A percentile compares a stretch with the other conserved stretches of the same genome.
These are phyloP conservation scores for Zaprionus ghesquierei DNA, from an alignment of 1,140 invertebrate genomes.

Conservation along the genomic window DNA sequence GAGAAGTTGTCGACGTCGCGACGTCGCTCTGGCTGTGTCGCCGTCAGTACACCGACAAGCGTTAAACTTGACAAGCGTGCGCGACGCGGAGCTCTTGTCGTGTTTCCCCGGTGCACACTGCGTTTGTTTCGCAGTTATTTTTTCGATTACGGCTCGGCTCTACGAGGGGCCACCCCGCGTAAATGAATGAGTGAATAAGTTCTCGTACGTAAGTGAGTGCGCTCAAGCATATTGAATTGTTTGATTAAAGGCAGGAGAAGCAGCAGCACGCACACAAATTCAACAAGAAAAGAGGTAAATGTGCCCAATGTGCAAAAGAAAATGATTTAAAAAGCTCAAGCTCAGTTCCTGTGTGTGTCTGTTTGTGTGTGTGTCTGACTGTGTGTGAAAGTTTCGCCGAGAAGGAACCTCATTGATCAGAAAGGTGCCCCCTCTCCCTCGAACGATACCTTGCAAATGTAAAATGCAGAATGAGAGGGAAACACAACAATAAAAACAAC, in stretches of 20 bases:
- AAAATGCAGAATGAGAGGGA: slow-evolving; percentile 36
- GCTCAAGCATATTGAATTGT: slow-evolving; percentile 1
- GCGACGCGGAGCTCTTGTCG: slow-evolving; percentile 37
- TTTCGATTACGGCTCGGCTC: background rate
- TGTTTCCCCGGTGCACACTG: background rate
- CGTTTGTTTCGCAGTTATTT: slow-evolving; percentile 4
- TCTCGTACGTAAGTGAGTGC: background rate
- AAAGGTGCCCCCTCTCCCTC: background rate
- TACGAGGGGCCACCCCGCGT: background rate
- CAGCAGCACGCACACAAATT: background rate
- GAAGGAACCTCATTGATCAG: background rate
- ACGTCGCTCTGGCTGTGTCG: slow-evolving; percentile 29
- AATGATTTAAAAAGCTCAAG: background rate
- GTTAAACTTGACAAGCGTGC: slow-evolving; percentile 68
- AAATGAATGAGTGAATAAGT: background rate
- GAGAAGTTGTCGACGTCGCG: slow-evolving; percentile 47
- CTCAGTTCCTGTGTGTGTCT: background rate
- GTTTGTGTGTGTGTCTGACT: too few relatives aligned
- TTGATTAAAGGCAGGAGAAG: background rate
- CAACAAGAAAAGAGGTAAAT: background rate
- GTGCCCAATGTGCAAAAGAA: background rate
- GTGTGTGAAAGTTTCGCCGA: slow-evolving; percentile 1
- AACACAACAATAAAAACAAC: too few relatives aligned
- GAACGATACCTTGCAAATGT: background rate
- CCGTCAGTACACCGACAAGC: slow-evolving; percentile 69